These are phyloP conservation scores for Ryuthela nishihirai DNA, from an alignment of 2,888 invertebrate species.

Conservation along the genomic window DNA sequence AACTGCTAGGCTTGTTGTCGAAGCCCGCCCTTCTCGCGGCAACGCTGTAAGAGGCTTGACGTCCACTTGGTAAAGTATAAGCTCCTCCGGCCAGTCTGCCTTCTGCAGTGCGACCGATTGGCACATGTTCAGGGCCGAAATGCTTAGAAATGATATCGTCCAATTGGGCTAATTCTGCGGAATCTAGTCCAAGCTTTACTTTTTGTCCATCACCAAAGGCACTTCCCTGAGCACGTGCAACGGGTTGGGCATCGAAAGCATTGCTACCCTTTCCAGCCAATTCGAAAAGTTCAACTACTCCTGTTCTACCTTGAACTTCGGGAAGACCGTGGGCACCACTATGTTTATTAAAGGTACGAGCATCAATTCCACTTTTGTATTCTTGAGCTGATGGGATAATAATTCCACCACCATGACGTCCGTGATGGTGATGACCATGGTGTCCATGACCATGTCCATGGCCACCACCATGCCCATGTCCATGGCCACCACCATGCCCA, in stretches of 20 bases:
- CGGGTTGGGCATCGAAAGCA: not conserved
- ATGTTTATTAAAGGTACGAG: constrained; percentile 10
- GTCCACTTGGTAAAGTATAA: constrained; percentile 11
- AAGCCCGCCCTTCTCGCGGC: no score
- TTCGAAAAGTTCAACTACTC: constrained; percentile 5
- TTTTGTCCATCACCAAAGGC: no score
- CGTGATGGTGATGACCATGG: constrained; percentile 16
- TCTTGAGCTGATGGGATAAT: no score
- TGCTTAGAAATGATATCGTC: constrained; percentile 24
- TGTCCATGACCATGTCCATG: constrained; percentile 5
- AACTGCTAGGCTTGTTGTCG: no score
- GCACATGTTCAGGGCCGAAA: constrained; percentile 10
- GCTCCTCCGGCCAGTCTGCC: constrained; percentile 5
- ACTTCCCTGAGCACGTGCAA: constrained; percentile 5
- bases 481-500: not conserved
- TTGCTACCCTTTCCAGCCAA: no score
- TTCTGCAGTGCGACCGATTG: constrained; percentile 13
- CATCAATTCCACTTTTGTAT: no score
- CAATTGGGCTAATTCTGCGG: constrained; percentile 18
- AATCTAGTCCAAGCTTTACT: constrained; percentile 18
- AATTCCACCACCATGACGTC: constrained; percentile 22
- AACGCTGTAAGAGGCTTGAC: no score
- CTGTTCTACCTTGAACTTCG: no score
- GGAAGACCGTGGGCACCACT: no score
- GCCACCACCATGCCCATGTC: constrained; percentile 1